Conservation (phyloP, 2,113 vertebrate species). For the Chaenogobius annularis region DNA sequence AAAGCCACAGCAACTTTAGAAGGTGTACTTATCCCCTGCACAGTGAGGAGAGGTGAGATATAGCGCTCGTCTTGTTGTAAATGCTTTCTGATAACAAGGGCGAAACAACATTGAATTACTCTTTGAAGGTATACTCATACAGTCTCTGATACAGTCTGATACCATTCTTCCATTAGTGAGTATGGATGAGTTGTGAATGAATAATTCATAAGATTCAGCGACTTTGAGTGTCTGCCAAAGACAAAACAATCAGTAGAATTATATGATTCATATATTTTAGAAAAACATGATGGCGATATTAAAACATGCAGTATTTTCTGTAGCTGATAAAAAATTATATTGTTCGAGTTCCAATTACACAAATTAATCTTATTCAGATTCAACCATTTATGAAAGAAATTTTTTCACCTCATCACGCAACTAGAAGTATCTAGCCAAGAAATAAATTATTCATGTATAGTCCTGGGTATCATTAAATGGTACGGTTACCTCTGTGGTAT, state of each 20-base stretch:
- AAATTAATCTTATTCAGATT: no score
- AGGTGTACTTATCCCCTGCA: background rate
- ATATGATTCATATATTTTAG: no score
- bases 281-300: no score
- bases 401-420: no score
- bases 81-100: background rate
- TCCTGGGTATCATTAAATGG: background rate
- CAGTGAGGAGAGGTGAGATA: background rate
- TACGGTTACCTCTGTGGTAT: background rate
- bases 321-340: no score
- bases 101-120: background rate
- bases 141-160: background rate
- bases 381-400: background rate
- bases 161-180: background rate
- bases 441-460: background rate
- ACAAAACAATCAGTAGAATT: background rate
- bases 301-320: no score
- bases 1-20: background rate
- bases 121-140: background rate
- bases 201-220: no score
- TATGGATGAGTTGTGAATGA: background rate
- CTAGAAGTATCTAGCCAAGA: background rate
- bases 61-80: background rate
- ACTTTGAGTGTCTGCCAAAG: no score
- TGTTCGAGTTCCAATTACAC: no score